Evolutionary conservation across 2,797 vertebrate genomes (phyloP).

Genomic region (Protonibea diacanthus): DNA sequence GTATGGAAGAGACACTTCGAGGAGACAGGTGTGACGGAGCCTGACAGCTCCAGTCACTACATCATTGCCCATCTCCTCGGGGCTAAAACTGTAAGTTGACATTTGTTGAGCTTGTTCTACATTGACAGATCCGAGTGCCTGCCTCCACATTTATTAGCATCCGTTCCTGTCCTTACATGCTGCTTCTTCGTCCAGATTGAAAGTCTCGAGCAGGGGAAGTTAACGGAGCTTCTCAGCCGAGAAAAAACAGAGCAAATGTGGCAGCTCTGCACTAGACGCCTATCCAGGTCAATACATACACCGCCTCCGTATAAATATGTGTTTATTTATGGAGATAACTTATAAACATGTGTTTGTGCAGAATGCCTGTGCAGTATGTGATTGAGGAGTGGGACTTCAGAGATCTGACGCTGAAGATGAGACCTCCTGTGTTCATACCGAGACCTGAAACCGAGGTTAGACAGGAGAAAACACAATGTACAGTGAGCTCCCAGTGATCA

Average conservation of each 20-base stretch:
- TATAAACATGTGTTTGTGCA: conserved; percentile 60
- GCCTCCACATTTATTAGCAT: background rate
- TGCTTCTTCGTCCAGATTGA: conserved; percentile 84
- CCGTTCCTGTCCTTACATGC: background rate
- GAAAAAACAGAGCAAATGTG: conserved; percentile 84
- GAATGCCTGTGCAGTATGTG: conserved; percentile 97
- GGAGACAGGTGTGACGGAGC: conserved; percentile 88
- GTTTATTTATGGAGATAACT: background rate
- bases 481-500: background rate
- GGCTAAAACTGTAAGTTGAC: conserved; percentile 91
- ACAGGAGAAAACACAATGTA: background rate
- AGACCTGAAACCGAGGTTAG: conserved; percentile 97
- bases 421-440: conserved; percentile 96
- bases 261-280: conserved; percentile 86
- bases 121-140: background rate
- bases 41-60: conserved; percentile 89
- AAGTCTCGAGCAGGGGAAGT: conserved; percentile 77
- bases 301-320: background rate
- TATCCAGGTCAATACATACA: conserved; percentile 84
- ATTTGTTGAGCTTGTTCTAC: background rate
- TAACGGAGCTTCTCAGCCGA: conserved; percentile 80
- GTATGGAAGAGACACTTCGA: conserved; percentile 89
- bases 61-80: conserved; percentile 96
- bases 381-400: conserved; percentile 97
- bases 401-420: conserved; percentile 94